Evolutionary conservation across 2,888 invertebrate genomes (phyloP), one percentile per base, ranked within the genome.

Genomic region (Parnassius orleans): DNA sequence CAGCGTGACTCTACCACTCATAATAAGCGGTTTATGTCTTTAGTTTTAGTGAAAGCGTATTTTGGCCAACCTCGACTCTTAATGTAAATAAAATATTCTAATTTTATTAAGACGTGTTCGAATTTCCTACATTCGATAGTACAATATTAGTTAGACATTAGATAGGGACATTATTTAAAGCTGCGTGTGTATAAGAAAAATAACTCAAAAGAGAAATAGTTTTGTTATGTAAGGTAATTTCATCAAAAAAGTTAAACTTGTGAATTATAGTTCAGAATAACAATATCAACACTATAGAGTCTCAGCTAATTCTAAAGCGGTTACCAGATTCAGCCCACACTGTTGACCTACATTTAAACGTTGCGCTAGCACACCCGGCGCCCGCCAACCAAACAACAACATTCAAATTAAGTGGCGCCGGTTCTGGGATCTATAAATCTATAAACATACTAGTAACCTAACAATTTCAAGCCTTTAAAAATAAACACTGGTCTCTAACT

Each of bases 391-490:
- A 85, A 75, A 81, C 67, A 72, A 75, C 81, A 79, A 83, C 82
- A 83, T 86, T 87, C 84, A 82, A 84, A 86, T 83, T 84, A 77
- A 72, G 74, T 79, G 90, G 89, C 90, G 88, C 88, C 89, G 80
- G 77, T 80, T 76, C 78, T 73, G 72, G 72, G 73, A 71, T 73
- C 79, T 79, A 83, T 86, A 85, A 84, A 87, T 86, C 78, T 78
- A 77, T 64, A 71, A 67, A 19, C 0, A 81, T 86, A 83, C 84
- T 80, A 77, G 71, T 68, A 76, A 76, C 73, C 65, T 64, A 74
- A 73, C 77, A 76, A 80, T 84, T 82, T 80, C 81, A 81, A 77
- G 78, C 76, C 78, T 79, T 81, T 83, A 72, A 76, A 73, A 76
- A 78, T 77, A 72, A 71, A 66, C 63, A 65, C 63, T 12, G 46